phyloP scores from a whole-genome alignment of 2,888 invertebrate species.

The Lasioglossum oenotherae region DNA sequence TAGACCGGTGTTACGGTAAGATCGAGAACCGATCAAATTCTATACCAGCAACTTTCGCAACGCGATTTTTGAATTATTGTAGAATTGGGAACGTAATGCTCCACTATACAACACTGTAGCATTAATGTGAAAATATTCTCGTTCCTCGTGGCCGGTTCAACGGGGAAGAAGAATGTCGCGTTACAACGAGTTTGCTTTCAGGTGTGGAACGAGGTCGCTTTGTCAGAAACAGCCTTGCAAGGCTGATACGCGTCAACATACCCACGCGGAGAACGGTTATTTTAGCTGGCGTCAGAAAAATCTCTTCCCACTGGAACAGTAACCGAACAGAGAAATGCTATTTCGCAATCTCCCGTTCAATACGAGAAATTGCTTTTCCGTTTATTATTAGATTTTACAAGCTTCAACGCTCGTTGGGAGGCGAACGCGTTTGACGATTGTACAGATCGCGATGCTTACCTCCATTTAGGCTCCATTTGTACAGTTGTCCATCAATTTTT shows the following conservation, averaged over 20 bases:
- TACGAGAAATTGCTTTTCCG: not conserved
- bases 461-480: not conserved
- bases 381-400: not conserved
- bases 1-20: conserved; percentile 4
- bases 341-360: conserved; percentile 44
- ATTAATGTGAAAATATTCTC: conserved; percentile 36
- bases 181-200: conserved; percentile 66
- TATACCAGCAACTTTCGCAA: conserved; percentile 18
- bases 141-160: conserved; percentile 27
- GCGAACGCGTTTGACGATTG: not conserved
- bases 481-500: not conserved
- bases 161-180: conserved; percentile 62
- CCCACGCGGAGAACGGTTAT: conserved; percentile 63
- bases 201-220: conserved; percentile 66
- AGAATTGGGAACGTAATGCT: conserved; percentile 34
- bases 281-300: conserved; percentile 64
- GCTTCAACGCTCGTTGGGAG: not conserved
- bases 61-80: conserved; percentile 47
- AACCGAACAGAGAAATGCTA: conserved; percentile 47
- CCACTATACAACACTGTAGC: not conserved
- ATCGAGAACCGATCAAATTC: conserved; percentile 30
- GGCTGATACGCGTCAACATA: conserved; percentile 64
- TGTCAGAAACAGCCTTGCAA: conserved; percentile 73
- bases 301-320: conserved; percentile 53
- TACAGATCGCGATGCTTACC: not conserved